phyloP scores from a whole-genome alignment of 2,797 vertebrate genomes.

The Sebastes hubbsi region DNA sequence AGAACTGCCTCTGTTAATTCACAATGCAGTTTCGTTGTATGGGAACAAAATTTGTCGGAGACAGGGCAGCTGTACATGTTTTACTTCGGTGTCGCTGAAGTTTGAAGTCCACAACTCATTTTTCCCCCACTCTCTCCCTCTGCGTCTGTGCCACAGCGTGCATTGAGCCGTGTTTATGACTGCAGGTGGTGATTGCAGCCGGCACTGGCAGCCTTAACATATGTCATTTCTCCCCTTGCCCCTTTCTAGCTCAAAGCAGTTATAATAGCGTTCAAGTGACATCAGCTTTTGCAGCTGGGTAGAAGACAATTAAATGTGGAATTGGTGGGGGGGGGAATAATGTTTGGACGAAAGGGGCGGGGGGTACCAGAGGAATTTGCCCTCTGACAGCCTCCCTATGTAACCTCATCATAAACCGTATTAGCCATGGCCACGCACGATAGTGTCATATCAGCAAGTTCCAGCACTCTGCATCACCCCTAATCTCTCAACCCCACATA shows the following conservation, averaged over 20 bases:
- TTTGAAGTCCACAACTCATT: neutral
- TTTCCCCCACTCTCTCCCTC: neutral
- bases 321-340: constrained; percentile 22
- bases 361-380: constrained; percentile 61
- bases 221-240: constrained; percentile 18
- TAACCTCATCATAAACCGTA: constrained; percentile 66
- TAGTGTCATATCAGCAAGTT: constrained; percentile 71
- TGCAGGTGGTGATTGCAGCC: constrained; percentile 62
- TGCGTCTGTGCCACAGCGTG: constrained; percentile 30
- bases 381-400: constrained; percentile 62
- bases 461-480: constrained; percentile 42
- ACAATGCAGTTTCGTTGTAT: neutral
- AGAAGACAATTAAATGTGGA: constrained; percentile 74
- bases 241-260: constrained; percentile 56
- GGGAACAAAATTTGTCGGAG: neutral
- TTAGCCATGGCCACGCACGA: constrained; percentile 43
- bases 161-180: constrained; percentile 54
- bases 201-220: constrained; percentile 36
- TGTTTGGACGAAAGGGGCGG: constrained; percentile 38
- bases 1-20: neutral
- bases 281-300: constrained; percentile 79
- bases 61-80: constrained; percentile 12
- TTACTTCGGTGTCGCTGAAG: constrained; percentile 29
- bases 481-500: constrained; percentile 61
- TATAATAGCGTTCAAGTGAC: constrained; percentile 76